phyloP scores from a whole-genome alignment of 37 sponge, comb jelly and placozoan species.

The Axinella damicornis region DNA sequence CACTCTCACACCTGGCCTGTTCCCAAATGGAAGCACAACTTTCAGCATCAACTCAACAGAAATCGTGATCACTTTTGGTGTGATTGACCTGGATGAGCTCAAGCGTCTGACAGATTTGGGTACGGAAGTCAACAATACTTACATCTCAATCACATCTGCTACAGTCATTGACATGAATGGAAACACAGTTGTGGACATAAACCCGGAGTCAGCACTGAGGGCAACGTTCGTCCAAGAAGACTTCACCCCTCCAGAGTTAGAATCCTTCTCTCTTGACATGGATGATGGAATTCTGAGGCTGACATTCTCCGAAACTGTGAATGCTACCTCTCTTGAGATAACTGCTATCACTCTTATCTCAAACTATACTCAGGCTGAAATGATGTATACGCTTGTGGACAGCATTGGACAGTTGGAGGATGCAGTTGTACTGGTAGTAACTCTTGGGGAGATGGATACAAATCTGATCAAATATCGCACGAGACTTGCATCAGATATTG shows the following conservation, averaged over 20 bases:
- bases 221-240: slow-evolving; percentile 53
- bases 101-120: slow-evolving; percentile 75
- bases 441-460: slow-evolving; percentile 66
- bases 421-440: slow-evolving; percentile 39
- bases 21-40: slow-evolving; percentile 51
- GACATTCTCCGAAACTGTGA: slow-evolving; percentile 89
- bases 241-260: slow-evolving; percentile 66
- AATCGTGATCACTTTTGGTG: slow-evolving; percentile 66
- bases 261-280: slow-evolving; percentile 74
- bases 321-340: slow-evolving; percentile 67
- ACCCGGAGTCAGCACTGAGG: slow-evolving; percentile 13
- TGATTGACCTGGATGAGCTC: slow-evolving; percentile 78
- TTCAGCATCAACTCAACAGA: slow-evolving; percentile 45
- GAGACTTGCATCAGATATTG: slow-evolving; percentile 44
- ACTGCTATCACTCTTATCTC: slow-evolving; percentile 52
- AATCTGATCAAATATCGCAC: slow-evolving; percentile 76
- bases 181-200: slow-evolving; percentile 49
- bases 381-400: slow-evolving; percentile 48
- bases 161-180: slow-evolving; percentile 78
- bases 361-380: slow-evolving; percentile 1
- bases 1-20: slow-evolving; percentile 22
- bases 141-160: slow-evolving; percentile 62
- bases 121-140: slow-evolving; percentile 59
- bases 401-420: slow-evolving; percentile 22
- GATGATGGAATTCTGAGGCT: slow-evolving; percentile 73